phyloP scores from a whole-genome alignment of 64 coral and sea anemone species.

The Exaiptasia diaphana region DNA sequence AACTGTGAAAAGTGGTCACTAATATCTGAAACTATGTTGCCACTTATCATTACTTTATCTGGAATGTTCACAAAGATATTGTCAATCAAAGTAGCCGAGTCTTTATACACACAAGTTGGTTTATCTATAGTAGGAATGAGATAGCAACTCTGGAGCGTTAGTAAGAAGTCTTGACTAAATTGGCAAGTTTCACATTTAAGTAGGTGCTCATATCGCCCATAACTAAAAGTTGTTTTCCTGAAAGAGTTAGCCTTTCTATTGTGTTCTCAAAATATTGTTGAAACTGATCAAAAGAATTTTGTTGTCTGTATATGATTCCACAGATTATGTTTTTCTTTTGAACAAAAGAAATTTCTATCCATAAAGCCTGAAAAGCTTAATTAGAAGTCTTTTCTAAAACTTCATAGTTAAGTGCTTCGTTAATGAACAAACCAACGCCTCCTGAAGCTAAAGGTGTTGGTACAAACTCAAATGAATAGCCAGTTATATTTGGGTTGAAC shows the following conservation, averaged over 20 bases:
- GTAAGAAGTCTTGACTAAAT: conserved; percentile 9
- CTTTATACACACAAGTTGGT: conserved; percentile 19
- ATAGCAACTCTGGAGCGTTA: conserved; percentile 7
- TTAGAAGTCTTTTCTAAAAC: conserved; percentile 28
- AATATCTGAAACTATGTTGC: conserved; percentile 9
- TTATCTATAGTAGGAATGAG: conserved; percentile 25
- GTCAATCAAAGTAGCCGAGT: conserved; percentile 27
- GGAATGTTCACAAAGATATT: conserved; percentile 14
- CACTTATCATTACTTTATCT: neutral
- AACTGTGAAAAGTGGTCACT: conserved; percentile 43
- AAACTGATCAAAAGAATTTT: conserved; percentile 29
- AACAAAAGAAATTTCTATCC: conserved; percentile 25
- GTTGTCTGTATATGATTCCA: conserved; percentile 11
- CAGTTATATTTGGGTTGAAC: conserved; percentile 25
- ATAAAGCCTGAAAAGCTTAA: conserved; percentile 7
- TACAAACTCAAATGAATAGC: conserved; percentile 35
- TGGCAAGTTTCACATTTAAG: too few relatives aligned
- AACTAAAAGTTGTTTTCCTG: too few relatives aligned
- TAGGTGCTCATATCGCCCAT: too few relatives aligned
- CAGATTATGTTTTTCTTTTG: conserved; percentile 31
- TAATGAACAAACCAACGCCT: neutral
- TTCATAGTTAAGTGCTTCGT: neutral
- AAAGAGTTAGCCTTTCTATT: too few relatives aligned
- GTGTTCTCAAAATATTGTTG: conserved; percentile 17
- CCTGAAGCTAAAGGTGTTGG: conserved; percentile 25